Conservation (phyloP, 2,113 vertebrate species). For the Proteles cristata region DNA sequence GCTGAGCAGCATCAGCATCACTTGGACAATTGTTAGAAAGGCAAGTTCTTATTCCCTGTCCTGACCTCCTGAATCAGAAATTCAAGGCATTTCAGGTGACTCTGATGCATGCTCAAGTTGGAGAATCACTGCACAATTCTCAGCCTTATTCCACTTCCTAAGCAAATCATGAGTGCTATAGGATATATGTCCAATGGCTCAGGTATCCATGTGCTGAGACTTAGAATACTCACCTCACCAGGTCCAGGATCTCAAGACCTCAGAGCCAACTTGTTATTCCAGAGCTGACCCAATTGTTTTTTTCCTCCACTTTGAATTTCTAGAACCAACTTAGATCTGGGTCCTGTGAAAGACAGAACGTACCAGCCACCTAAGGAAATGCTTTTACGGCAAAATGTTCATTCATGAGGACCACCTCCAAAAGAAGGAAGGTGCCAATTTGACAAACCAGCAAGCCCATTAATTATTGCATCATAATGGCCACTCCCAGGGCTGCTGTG, state of each 20-base stretch:
- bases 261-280: not conserved
- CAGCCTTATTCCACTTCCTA: not conserved
- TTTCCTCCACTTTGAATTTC: not conserved
- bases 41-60: not conserved
- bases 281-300: not conserved
- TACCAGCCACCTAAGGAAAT: not conserved
- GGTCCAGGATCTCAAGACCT: not conserved
- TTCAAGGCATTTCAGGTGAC: not conserved
- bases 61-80: not conserved
- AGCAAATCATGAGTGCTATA: not conserved
- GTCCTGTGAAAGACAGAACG: not conserved
- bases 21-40: not conserved
- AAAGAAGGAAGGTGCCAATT: not conserved
- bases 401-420: not conserved
- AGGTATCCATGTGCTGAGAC: not conserved
- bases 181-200: not conserved
- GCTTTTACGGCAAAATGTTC: not conserved
- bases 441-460: not conserved
- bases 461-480: not conserved
- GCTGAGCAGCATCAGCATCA: not conserved
- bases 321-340: not conserved
- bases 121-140: not conserved
- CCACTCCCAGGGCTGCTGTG: not conserved
- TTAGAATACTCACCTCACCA: not conserved
- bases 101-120: not conserved